phyloP scores from a whole-genome alignment of 2,888 invertebrate genomes.

The Watsonalla binaria region DNA sequence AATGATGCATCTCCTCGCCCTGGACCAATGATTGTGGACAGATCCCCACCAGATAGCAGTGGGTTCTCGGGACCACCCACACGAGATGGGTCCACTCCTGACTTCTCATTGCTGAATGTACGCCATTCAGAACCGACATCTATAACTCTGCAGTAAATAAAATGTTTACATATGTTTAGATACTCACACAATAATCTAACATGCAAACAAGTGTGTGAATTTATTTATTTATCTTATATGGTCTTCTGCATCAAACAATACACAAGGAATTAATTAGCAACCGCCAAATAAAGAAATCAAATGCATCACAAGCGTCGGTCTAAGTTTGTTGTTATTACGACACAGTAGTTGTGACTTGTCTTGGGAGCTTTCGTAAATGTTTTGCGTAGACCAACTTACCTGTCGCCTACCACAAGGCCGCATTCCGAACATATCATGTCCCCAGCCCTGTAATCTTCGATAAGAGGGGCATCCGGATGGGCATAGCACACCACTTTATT shows the following conservation, averaged over 20 bases:
- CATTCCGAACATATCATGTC: conserved; percentile 99
- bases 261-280: conserved; percentile 8
- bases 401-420: conserved; percentile 99
- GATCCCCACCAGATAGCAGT: conserved; percentile 94
- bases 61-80: conserved; percentile 99
- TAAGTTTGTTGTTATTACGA: conserved; percentile 39
- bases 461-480: conserved; percentile 96
- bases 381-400: conserved; percentile 77
- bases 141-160: conserved; percentile 86
- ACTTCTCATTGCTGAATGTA: conserved; percentile 99
- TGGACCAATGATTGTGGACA: conserved; percentile 96
- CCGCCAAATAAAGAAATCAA: conserved; percentile 44
- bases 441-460: conserved; percentile 99
- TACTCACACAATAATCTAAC: conserved; percentile 10
- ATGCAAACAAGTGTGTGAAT: no score
- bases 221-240: no score
- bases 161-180: conserved; percentile 16
- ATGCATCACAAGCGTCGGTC: conserved; percentile 34
- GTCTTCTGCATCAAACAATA: no score
- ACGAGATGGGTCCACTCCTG: conserved; percentile 98
- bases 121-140: conserved; percentile 99
- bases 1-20: conserved; percentile 89
- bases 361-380: conserved; percentile 47
- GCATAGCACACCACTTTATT: conserved; percentile 93
- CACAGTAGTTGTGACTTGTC: conserved; percentile 28